These are phyloP conservation scores for Sebastes elongatus DNA, from an alignment of 2,797 vertebrate genomes.

Conservation along the genomic window DNA sequence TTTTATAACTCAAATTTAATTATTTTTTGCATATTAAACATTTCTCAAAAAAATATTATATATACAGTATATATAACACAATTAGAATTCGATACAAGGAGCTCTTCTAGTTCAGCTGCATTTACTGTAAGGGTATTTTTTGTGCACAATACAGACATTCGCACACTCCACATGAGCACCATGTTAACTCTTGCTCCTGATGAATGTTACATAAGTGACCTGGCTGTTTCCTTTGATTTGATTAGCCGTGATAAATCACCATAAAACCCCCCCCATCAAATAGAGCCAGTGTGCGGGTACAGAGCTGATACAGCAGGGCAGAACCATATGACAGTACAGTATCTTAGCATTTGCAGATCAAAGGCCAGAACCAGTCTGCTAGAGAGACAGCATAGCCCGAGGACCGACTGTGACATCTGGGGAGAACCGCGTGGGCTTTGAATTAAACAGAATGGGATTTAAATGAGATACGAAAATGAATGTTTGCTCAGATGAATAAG, in stretches of 20 bases:
- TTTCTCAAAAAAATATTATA: neutral
- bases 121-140: neutral
- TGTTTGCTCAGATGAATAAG: conserved; percentile 1
- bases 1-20: too few species aligned
- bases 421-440: neutral
- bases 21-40: neutral
- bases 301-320: conserved; percentile 14
- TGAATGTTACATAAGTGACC: conserved; percentile 32
- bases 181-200: neutral
- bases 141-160: conserved; percentile 4
- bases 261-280: conserved; percentile 18
- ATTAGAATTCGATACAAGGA: neutral
- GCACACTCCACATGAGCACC: neutral
- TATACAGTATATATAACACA: neutral
- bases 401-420: conserved; percentile 7
- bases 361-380: conserved; percentile 37
- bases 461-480: neutral
- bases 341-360: conserved; percentile 44
- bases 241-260: conserved; percentile 47
- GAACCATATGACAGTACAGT: neutral
- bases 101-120: neutral
- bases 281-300: conserved; percentile 3
- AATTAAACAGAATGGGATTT: conserved; percentile 16
- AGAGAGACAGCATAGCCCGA: neutral
- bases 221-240: conserved; percentile 26